Evolutionary conservation across 2,797 vertebrate species (phyloP).

Genomic region (Microctenopoma stevenorrisi): DNA sequence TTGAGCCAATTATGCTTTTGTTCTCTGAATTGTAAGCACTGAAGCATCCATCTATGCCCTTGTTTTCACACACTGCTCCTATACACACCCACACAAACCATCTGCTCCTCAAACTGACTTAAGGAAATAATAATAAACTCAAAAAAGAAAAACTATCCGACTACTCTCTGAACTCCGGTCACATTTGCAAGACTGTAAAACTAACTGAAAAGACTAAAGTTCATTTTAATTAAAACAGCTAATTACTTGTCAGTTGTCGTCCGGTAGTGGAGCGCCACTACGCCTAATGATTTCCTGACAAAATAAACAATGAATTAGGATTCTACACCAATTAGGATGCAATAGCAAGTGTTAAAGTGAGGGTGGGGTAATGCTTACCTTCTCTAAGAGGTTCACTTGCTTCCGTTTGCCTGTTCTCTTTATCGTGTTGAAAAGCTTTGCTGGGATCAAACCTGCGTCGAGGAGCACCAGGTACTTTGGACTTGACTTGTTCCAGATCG

Average conservation of each 20-base stretch:
- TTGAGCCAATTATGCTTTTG: not conserved
- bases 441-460: slow-evolving; percentile 87
- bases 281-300: slow-evolving; percentile 62
- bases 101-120: not conserved
- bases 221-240: not conserved
- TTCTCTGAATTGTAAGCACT: not conserved
- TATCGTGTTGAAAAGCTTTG: slow-evolving; percentile 91
- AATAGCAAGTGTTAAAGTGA: not conserved
- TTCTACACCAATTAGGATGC: not conserved
- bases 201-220: not conserved
- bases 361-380: slow-evolving; percentile 75
- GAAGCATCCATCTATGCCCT: slow-evolving; percentile 9
- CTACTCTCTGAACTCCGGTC: not conserved
- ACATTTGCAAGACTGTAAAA: not conserved
- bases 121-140: not conserved
- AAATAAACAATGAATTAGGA: slow-evolving; percentile 41
- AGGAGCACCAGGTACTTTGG: slow-evolving; percentile 69
- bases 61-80: slow-evolving; percentile 24
- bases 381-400: slow-evolving; percentile 82
- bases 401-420: slow-evolving; percentile 87
- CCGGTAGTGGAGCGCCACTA: slow-evolving; percentile 38
- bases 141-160: not conserved
- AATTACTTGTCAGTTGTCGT: slow-evolving; percentile 12
- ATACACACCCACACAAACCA: not conserved
- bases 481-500: slow-evolving; percentile 85